A percentile compares a stretch with the other conserved stretches of the same genome.
phyloP scores from a whole-genome alignment of 2,888 invertebrate species.

The Drosophila stalkeri region DNA sequence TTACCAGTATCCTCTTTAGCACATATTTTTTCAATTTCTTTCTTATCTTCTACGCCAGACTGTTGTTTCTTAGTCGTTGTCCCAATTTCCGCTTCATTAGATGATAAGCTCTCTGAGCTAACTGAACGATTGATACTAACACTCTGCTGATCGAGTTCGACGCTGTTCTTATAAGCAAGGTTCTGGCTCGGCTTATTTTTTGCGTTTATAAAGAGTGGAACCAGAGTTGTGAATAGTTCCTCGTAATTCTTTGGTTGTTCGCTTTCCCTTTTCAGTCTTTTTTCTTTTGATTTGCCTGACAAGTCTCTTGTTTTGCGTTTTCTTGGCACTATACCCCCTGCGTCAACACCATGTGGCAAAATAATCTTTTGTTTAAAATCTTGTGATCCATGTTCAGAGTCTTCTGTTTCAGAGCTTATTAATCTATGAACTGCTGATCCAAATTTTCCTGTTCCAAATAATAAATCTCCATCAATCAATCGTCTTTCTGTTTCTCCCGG shows the following conservation, averaged over 20 bases:
- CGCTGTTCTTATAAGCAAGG: background rate
- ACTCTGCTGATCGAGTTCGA: background rate
- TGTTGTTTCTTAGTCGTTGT: too few relatives aligned
- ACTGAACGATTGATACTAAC: too few relatives aligned
- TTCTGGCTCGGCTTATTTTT: background rate
- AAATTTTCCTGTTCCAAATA: background rate
- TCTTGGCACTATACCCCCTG: background rate
- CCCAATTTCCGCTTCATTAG: too few relatives aligned
- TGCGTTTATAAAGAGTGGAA: background rate
- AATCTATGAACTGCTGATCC: background rate
- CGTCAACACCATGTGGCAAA: background rate
- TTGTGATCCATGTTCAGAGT: background rate
- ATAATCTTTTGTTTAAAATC: background rate
- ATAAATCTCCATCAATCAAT: too few relatives aligned
- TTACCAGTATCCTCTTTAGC: too few relatives aligned
- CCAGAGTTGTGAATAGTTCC: background rate
- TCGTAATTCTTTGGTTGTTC: background rate
- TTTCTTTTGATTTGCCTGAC: background rate
- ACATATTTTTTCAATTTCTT: too few relatives aligned
- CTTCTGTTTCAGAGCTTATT: background rate
- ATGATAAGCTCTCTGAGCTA: too few relatives aligned
- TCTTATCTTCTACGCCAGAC: too few relatives aligned
- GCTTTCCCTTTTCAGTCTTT: background rate
- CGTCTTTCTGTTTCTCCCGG: too few relatives aligned
- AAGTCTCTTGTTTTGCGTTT: background rate